phyloP scores from a whole-genome alignment of 2,113 vertebrate species.

The Elachura formosa region DNA sequence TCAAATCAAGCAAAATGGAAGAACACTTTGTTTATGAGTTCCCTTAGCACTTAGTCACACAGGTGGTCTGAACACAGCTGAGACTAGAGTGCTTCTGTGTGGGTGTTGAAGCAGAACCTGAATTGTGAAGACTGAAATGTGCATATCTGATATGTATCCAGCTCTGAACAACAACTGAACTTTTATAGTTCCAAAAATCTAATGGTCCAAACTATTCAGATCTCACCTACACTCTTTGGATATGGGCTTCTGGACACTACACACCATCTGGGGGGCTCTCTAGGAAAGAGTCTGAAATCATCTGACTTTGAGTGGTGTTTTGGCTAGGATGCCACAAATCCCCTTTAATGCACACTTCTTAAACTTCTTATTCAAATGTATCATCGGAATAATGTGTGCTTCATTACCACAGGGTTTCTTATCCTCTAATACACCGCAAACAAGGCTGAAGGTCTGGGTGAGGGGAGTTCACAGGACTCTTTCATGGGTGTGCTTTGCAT shows the following conservation, averaged over 20 bases:
- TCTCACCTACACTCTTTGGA: background rate
- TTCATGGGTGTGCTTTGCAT: background rate
- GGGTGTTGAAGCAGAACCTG: background rate
- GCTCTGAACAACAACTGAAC: background rate
- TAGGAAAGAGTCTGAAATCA: background rate
- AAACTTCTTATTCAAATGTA: background rate
- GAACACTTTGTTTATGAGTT: background rate
- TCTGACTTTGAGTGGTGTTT: background rate
- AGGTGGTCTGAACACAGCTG: background rate
- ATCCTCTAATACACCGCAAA: background rate
- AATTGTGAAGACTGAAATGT: background rate
- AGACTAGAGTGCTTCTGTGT: background rate
- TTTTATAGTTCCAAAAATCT: background rate
- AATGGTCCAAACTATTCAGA: fast-evolving
- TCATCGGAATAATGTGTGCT: background rate
- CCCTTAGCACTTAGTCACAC: background rate
- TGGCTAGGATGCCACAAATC: background rate
- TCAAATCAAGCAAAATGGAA: background rate
- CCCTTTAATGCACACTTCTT: background rate
- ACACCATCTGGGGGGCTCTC: no score
- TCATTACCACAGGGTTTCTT: background rate
- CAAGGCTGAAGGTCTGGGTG: background rate
- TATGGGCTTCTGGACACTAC: background rate
- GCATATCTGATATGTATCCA: background rate
- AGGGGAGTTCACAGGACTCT: background rate